Percentiles rank a stretch among this genome's conserved stretches.
phyloP scores from a whole-genome alignment of 2,797 vertebrate genomes.

The Vipera latastei region DNA sequence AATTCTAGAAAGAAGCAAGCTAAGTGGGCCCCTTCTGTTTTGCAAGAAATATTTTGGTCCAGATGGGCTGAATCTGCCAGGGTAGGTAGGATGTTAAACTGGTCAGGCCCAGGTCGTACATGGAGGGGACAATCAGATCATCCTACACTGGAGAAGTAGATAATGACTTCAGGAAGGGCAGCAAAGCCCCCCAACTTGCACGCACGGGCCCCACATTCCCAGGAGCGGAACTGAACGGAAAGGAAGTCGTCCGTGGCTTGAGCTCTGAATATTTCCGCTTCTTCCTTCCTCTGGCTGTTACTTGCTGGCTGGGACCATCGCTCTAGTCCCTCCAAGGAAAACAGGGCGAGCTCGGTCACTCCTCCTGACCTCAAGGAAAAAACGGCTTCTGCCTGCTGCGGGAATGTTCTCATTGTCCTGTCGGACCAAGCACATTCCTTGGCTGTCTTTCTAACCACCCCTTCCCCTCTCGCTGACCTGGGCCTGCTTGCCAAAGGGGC shows the following conservation, averaged over 20 bases:
- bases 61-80: too few species aligned
- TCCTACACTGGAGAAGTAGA: not conserved
- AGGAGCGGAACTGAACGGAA: not conserved
- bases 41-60: too few species aligned
- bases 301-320: not conserved
- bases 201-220: not conserved
- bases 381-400: not conserved
- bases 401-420: not conserved
- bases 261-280: not conserved
- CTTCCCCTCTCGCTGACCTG: not conserved
- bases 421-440: not conserved
- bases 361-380: not conserved
- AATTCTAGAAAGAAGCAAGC: too few species aligned
- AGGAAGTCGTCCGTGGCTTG: not conserved
- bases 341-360: not conserved
- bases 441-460: not conserved
- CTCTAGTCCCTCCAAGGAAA: rapidly evolving
- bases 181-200: not conserved
- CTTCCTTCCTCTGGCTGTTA: not conserved
- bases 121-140: not conserved
- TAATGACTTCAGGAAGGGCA: not conserved
- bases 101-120: not conserved
- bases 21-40: too few species aligned
- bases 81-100: too few species aligned
- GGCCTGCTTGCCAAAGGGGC: not conserved